Percentiles rank a stretch among this genome's conserved stretches.
These are phyloP conservation scores for Tragopan temminckii DNA, from an alignment of 2,797 vertebrate species.

Conservation along the genomic window DNA sequence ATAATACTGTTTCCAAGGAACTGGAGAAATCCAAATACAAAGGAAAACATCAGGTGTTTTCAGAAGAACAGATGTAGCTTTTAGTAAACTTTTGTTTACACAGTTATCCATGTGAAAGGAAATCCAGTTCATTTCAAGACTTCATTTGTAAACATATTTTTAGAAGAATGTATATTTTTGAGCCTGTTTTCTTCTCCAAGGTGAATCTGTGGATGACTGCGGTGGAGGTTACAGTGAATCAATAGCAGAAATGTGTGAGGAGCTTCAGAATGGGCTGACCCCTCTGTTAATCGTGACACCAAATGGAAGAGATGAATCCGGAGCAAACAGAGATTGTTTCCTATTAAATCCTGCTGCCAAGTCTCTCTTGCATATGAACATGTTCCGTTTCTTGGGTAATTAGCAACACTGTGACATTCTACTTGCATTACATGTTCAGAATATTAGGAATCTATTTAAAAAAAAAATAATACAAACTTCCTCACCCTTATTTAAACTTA, in stretches of 20 bases:
- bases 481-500: not conserved
- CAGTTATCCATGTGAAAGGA: accelerated
- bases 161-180: not conserved
- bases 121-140: not conserved
- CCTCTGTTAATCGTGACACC: constrained; percentile 97
- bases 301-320: constrained; percentile 97
- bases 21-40: not conserved
- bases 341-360: constrained; percentile 94
- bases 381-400: constrained; percentile 98
- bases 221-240: constrained; percentile 99
- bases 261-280: constrained; percentile 97
- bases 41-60: not conserved
- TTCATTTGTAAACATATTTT: not conserved
- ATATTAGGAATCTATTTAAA: not conserved
- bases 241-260: constrained; percentile 98
- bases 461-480: not conserved
- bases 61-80: not conserved
- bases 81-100: not conserved
- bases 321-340: constrained; percentile 98
- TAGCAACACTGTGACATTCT: not conserved
- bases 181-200: constrained; percentile 72
- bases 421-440: not conserved
- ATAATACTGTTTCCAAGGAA: not conserved
- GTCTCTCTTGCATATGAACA: constrained; percentile 94
- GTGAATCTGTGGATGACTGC: constrained; percentile 98